These are phyloP conservation scores for Hemiprocne comata DNA, from an alignment of 2,113 vertebrate species.

Conservation along the genomic window DNA sequence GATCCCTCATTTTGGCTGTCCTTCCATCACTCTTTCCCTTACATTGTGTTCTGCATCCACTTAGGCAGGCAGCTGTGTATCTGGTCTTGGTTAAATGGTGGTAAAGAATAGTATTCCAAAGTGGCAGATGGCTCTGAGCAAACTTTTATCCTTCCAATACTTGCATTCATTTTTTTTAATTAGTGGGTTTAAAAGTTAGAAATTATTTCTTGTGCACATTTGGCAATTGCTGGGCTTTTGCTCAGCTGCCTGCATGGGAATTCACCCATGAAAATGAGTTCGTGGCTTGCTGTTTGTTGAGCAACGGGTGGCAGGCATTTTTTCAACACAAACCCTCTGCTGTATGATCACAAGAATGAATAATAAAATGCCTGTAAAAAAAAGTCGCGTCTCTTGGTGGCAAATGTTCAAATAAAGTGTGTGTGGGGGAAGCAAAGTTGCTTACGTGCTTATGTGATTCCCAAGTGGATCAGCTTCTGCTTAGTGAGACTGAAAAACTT, in stretches of 20 bases:
- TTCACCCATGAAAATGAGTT: slow-evolving; percentile 17
- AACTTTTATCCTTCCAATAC: neutral
- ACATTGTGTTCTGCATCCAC: neutral
- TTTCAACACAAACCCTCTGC: neutral
- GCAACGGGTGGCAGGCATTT: neutral
- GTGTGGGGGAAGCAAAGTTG: neutral
- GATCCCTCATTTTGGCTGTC: neutral
- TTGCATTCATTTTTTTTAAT: neutral
- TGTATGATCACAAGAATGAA: neutral
- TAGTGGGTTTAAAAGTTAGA: neutral
- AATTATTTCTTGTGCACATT: neutral
- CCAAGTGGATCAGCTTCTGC: neutral
- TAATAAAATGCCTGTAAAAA: neutral
- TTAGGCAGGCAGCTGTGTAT: neutral
- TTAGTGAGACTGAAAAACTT: neutral
- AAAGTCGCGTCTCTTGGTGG: neutral
- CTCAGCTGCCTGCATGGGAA: neutral
- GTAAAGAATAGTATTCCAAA: neutral
- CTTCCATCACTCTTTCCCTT: neutral
- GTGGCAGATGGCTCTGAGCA: neutral
- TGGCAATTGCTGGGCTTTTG: neutral
- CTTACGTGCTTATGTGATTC: no score
- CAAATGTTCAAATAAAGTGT: neutral
- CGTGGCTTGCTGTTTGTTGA: neutral
- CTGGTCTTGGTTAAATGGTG: neutral